Evolutionary conservation across 2,888 invertebrate genomes (phyloP), one percentile per base, ranked within the genome.

Genomic region (Meiosimyza platycephala): DNA sequence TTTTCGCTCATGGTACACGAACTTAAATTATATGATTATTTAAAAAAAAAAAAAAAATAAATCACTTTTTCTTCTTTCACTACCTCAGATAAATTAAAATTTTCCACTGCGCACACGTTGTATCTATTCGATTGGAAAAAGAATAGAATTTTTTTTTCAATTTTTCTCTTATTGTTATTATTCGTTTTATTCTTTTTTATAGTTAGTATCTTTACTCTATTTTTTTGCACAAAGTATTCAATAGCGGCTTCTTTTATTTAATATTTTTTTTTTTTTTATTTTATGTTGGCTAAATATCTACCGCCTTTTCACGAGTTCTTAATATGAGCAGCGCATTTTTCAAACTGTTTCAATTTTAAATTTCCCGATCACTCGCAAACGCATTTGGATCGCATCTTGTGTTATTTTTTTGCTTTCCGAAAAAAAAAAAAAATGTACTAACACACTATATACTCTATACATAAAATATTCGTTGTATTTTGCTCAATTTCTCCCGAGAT

Each of bases 341-440:
- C 73, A 74, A 78, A 80, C 80, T 80, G 78, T 76, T 76, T 76
- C 69, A 77, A 76, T 75, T 74, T 72, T 54, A 62, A 57, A 40
- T 33, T 65, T 67, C 59, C 40, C 68, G 60, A 62, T 18, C 69
- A 60, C 69, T 69, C 51, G 60, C 60, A 63, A 68, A 68, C 71
- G 71, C 71, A 72, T 72, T 66, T 60, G 16, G 40, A 40, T 40
- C 40, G 40, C 40, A 40, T 40, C 40, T 40, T 40, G 9, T 40
- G 40, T 40, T 40, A 9, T 40, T 40, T 40, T n/a, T 40, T 9
- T 40, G 40, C 40, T 40, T 40, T 40, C 40, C 40, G 40, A 40
- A 40, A 40, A 40, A 40, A 40, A 40, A n/a, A 40, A 40, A 40
- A 40, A 40, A 40, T 2, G 1, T 40, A 40, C 40, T 40, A n/a